Conservation (phyloP, 2,113 vertebrate species). For the Mola mola region DNA sequence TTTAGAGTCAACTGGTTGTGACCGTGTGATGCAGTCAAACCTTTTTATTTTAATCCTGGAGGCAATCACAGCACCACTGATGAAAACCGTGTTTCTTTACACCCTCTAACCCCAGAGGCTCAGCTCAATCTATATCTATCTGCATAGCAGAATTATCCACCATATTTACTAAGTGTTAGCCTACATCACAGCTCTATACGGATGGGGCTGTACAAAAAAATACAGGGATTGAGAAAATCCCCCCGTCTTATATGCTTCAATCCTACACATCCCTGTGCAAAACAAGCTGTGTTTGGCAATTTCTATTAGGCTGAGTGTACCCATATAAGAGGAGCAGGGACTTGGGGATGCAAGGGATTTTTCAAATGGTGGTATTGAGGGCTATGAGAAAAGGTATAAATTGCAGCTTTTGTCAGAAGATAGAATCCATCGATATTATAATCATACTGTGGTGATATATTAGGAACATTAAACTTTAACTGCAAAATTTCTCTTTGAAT, state of each 20-base stretch:
- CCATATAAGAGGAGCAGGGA: slow-evolving; percentile 29
- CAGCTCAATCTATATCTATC: slow-evolving; percentile 32
- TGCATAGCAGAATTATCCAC: slow-evolving; percentile 41
- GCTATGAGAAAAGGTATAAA: slow-evolving; percentile 18
- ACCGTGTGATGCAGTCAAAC: slow-evolving; percentile 35
- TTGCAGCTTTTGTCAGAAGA: slow-evolving; percentile 20
- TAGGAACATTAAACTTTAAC: slow-evolving; percentile 32
- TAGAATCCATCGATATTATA: slow-evolving; percentile 10
- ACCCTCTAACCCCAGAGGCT: slow-evolving; percentile 43
- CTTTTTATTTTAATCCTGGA: slow-evolving; percentile 57
- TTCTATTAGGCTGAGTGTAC: slow-evolving; percentile 25
- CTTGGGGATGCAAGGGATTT: slow-evolving; percentile 38
- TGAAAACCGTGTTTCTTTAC: slow-evolving; percentile 46
- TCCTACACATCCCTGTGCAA: slow-evolving; percentile 36
- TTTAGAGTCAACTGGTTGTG: slow-evolving; percentile 44
- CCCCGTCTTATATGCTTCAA: slow-evolving; percentile 25
- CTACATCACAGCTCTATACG: slow-evolving; percentile 18
- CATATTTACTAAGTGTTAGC: slow-evolving; percentile 45
- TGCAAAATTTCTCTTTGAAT: slow-evolving; percentile 26
- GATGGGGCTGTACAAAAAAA: not conserved
- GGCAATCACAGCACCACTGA: slow-evolving; percentile 56
- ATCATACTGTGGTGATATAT: slow-evolving; percentile 8
- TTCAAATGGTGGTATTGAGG: slow-evolving; percentile 18
- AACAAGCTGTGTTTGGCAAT: slow-evolving; percentile 33
- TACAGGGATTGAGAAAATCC: slow-evolving; percentile 53